Conservation (phyloP, 1,140 invertebrate species). For the Drosophila kikkawai region DNA sequence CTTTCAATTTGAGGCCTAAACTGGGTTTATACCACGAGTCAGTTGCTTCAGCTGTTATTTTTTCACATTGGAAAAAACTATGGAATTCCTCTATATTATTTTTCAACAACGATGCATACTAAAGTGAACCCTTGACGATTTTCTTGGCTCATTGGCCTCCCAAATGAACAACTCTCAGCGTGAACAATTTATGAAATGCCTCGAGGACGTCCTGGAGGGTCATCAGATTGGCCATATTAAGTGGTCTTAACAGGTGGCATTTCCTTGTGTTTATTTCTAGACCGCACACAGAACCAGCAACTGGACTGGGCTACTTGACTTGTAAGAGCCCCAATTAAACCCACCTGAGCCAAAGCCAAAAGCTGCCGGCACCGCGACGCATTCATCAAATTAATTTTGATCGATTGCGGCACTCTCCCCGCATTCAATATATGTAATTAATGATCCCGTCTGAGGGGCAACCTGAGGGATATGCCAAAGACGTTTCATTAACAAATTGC, state of each 20-base stretch:
- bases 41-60: not conserved
- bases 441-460: constrained; percentile 14
- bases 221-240: constrained; percentile 9
- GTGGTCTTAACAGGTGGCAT: not conserved
- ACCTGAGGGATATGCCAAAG: not conserved
- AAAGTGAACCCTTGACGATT: no score
- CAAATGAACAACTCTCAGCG: not conserved
- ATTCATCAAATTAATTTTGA: constrained; percentile 55
- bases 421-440: constrained; percentile 47
- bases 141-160: not conserved
- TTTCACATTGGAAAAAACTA: not conserved
- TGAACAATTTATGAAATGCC: constrained; percentile 3
- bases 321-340: not conserved
- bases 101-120: no score
- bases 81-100: no score
- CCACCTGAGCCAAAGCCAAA: constrained; percentile 37
- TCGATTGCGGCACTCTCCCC: constrained; percentile 30
- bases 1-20: not conserved
- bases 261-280: constrained; percentile 15
- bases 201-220: not conserved
- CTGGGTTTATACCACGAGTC: not conserved
- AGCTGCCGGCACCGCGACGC: constrained; percentile 13
- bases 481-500: constrained; percentile 55
- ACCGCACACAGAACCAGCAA: not conserved
- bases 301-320: not conserved